These are phyloP conservation scores for Porites australiensis DNA, from an alignment of 64 coral and sea anemone species.

Conservation along the genomic window DNA sequence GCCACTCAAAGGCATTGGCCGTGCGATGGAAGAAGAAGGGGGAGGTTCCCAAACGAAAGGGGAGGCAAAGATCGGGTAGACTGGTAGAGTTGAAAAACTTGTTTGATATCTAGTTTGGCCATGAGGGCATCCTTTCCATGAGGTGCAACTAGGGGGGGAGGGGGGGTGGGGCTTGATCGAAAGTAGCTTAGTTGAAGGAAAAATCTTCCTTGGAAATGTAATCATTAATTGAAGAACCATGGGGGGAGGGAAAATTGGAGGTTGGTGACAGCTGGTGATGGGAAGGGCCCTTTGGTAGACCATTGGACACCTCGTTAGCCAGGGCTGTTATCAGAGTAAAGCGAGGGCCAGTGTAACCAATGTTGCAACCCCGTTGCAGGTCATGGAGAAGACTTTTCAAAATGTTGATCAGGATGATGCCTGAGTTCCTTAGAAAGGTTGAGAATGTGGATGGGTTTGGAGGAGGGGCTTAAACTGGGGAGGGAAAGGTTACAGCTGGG, in stretches of 20 bases:
- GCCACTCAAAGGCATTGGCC: no score
- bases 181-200: neutral
- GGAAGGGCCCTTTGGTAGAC: neutral
- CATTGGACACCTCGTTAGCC: neutral
- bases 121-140: neutral
- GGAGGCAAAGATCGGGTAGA: neutral
- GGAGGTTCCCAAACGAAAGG: neutral
- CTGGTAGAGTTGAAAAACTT: neutral
- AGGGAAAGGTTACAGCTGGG: neutral
- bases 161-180: neutral
- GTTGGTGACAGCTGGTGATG: neutral
- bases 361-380: neutral
- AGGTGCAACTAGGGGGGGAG: neutral
- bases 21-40: no score
- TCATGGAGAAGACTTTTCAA: no score
- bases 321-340: neutral
- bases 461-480: neutral
- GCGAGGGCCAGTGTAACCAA: neutral
- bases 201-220: neutral
- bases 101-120: neutral
- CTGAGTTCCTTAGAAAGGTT: neutral
- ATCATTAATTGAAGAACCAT: neutral
- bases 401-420: no score
- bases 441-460: neutral
- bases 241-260: neutral